phyloP scores from a whole-genome alignment of 2,888 invertebrate genomes.

The Therioaphis trifolii region DNA sequence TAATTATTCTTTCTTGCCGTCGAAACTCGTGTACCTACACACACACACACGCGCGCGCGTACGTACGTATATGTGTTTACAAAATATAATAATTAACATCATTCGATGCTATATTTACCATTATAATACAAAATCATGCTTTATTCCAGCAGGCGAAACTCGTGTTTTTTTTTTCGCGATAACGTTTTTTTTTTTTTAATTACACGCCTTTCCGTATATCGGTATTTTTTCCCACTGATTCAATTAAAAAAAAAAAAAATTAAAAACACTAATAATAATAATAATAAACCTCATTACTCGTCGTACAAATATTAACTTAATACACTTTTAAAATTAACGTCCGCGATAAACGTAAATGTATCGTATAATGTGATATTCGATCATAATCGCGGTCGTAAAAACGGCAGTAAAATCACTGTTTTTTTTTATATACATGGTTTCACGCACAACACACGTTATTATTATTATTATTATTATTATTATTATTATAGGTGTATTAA shows the following conservation, averaged over 20 bases:
- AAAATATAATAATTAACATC: conserved; percentile 36
- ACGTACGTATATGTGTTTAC: background rate
- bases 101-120: conserved; percentile 3
- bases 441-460: too few relatives aligned
- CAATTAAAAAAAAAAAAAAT: conserved; percentile 3
- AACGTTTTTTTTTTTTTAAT: conserved; percentile 40
- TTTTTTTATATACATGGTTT: background rate
- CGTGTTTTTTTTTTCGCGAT: conserved; percentile 43
- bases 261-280: too few relatives aligned
- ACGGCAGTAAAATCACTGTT: background rate
- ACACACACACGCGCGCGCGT: background rate
- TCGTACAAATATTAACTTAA: background rate
- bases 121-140: background rate
- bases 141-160: background rate
- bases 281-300: background rate
- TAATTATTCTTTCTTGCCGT: background rate
- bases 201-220: background rate
- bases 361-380: background rate
- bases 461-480: too few relatives aligned
- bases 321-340: too few relatives aligned
- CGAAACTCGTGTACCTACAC: background rate
- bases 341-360: background rate
- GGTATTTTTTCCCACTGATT: background rate
- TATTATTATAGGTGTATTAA: too few relatives aligned
- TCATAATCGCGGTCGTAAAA: background rate